These are phyloP conservation scores for Orius insidiosus DNA, from an alignment of 1,140 invertebrate species.

Conservation along the genomic window DNA sequence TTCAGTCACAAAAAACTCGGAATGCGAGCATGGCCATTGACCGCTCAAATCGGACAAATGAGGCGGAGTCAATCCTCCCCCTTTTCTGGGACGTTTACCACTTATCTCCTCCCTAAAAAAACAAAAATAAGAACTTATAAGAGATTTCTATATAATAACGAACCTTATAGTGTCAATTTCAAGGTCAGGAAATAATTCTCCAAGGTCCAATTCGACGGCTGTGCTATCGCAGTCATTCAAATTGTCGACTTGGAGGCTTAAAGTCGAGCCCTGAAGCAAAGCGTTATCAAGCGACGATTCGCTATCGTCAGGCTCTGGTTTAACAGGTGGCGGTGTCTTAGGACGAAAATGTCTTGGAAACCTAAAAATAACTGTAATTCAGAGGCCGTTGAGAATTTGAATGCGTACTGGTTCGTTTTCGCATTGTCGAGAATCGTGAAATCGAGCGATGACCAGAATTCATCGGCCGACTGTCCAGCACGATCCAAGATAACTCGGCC, in stretches of 20 bases:
- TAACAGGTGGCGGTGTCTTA: slow-evolving; percentile 12
- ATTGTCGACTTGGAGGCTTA: slow-evolving; percentile 11
- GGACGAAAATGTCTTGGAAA: slow-evolving; percentile 16
- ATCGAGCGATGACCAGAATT: slow-evolving; percentile 21
- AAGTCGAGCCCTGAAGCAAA: background rate
- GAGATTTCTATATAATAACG: too few relatives aligned
- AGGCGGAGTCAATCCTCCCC: background rate
- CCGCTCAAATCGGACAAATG: background rate
- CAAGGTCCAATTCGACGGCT: slow-evolving; percentile 14
- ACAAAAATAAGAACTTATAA: too few relatives aligned
- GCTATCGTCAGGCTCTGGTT: background rate
- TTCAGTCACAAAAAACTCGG: slow-evolving; percentile 1
- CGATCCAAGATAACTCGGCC: slow-evolving; percentile 32
- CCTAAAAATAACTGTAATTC: background rate
- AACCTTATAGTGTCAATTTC: slow-evolving; percentile 8
- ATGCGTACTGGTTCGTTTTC: background rate
- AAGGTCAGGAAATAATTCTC: slow-evolving; percentile 17
- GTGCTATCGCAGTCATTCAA: slow-evolving; percentile 7
- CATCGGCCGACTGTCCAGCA: slow-evolving; percentile 18
- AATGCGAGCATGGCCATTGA: slow-evolving; percentile 7
- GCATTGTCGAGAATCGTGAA: slow-evolving; percentile 20
- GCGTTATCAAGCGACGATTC: background rate
- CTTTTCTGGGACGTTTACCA: background rate
- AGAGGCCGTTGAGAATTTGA: background rate
- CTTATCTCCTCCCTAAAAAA: slow-evolving; percentile 6